These are phyloP conservation scores for Ifrita kowaldi DNA, from an alignment of 2,113 vertebrate genomes.

Conservation along the genomic window DNA sequence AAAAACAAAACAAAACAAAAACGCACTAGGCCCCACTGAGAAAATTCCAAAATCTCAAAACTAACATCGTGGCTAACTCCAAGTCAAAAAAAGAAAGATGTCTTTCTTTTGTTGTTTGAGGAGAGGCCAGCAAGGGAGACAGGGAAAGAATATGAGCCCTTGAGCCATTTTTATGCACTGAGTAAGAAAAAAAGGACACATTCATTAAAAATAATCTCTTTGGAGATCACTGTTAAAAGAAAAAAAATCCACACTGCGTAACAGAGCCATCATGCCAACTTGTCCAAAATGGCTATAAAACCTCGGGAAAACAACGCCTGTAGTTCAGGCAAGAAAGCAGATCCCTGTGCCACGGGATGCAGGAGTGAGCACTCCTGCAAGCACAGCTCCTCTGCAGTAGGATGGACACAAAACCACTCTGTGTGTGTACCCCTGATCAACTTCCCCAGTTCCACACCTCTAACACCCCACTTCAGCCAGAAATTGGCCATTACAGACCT, in stretches of 20 bases:
- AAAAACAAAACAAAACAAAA: not conserved
- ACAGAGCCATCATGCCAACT: not conserved
- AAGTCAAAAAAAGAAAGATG: conserved; percentile 36
- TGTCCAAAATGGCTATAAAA: not conserved
- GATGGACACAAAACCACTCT: not conserved
- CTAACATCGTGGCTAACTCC: conserved; percentile 4
- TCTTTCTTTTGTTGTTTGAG: conserved; percentile 60
- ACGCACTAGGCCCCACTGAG: not conserved
- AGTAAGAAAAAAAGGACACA: conserved; percentile 46
- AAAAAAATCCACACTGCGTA: not conserved
- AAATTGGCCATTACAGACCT: not conserved
- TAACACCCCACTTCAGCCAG: not conserved
- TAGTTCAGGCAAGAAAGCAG: not conserved
- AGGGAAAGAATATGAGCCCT: conserved; percentile 42
- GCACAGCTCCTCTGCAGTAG: not conserved
- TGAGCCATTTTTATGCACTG: conserved; percentile 34
- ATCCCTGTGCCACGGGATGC: not conserved
- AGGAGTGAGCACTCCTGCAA: not conserved
- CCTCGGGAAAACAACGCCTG: not conserved
- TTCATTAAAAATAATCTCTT: conserved; percentile 52
- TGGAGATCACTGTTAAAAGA: not conserved
- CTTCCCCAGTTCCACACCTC: not conserved
- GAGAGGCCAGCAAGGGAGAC: conserved; percentile 39
- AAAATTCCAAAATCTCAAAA: conserved; percentile 20
- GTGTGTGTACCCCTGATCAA: not conserved